Conservation (phyloP, 2,797 vertebrate species). For the Manis javanica region DNA sequence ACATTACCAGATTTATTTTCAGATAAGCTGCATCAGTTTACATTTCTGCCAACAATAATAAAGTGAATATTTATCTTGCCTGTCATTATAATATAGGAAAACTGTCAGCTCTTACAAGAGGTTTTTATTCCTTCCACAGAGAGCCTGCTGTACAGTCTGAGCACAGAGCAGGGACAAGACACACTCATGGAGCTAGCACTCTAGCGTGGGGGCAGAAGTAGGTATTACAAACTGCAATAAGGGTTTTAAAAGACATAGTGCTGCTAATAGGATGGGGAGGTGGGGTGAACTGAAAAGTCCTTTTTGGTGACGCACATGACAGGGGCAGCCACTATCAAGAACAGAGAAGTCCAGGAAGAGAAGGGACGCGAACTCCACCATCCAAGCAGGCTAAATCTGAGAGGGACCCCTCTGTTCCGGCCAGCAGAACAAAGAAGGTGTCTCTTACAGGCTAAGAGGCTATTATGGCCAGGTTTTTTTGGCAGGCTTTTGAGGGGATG, state of each 20-base stretch:
- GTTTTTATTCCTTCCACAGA: background rate
- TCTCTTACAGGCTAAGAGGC: too few relatives aligned
- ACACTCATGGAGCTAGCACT: background rate
- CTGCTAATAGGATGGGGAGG: background rate
- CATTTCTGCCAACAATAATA: background rate
- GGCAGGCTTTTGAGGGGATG: too few relatives aligned
- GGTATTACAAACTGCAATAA: too few relatives aligned
- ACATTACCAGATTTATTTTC: conserved; percentile 7
- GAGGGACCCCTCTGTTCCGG: too few relatives aligned
- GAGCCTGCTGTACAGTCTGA: background rate
- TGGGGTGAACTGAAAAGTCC: background rate
- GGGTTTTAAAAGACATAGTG: background rate
- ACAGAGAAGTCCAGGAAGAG: background rate
- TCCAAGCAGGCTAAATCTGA: too few relatives aligned
- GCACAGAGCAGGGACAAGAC: background rate
- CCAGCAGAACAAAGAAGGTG: too few relatives aligned
- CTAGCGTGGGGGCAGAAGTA: background rate
- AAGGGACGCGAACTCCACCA: too few relatives aligned
- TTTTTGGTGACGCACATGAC: background rate
- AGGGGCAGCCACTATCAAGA: background rate
- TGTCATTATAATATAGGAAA: background rate
- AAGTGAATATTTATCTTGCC: background rate
- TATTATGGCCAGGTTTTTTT: too few relatives aligned
- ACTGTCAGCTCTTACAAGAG: background rate
- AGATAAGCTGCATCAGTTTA: background rate